phyloP scores from a whole-genome alignment of 2,113 vertebrate genomes.

The Periophthalmus modestus region DNA sequence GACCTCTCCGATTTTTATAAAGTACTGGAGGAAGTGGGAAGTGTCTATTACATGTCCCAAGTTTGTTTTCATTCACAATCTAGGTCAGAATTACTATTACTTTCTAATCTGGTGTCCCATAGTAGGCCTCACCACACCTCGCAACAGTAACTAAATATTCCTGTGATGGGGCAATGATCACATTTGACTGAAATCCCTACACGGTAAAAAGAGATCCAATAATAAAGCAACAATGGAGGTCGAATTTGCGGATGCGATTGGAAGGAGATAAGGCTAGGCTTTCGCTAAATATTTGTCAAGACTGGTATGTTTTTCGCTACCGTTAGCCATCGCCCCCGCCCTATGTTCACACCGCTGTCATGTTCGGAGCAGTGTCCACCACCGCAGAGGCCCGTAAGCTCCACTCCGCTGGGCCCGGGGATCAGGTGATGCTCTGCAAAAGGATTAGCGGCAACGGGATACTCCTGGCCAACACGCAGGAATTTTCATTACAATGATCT shows the following conservation, averaged over 20 bases:
- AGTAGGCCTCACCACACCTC: not conserved
- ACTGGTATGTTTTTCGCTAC: conserved; percentile 32
- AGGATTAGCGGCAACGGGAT: conserved; percentile 91
- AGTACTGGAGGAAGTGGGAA: too few relatives aligned
- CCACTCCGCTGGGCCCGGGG: conserved; percentile 71
- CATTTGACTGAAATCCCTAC: conserved; percentile 16
- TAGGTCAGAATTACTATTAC: not conserved
- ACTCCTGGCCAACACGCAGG: conserved; percentile 83
- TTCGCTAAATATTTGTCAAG: conserved; percentile 29
- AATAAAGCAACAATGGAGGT: conserved; percentile 4
- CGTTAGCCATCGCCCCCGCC: not conserved
- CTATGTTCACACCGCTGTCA: conserved; percentile 21
- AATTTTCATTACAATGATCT: conserved; percentile 96
- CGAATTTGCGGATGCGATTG: conserved; percentile 20
- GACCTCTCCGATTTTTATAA: too few relatives aligned
- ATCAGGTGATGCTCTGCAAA: conserved; percentile 83
- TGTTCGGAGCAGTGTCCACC: conserved; percentile 39
- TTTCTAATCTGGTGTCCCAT: not conserved
- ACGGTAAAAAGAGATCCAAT: conserved; percentile 6
- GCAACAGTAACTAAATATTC: conserved; percentile 36
- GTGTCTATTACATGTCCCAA: not conserved
- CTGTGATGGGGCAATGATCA: conserved; percentile 23
- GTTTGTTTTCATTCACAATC: not conserved
- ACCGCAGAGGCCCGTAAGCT: conserved; percentile 69
- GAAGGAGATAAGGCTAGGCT: conserved; percentile 2